Conservation (phyloP, 2,888 invertebrate genomes). For the Phanerotoma sp. region DNA sequence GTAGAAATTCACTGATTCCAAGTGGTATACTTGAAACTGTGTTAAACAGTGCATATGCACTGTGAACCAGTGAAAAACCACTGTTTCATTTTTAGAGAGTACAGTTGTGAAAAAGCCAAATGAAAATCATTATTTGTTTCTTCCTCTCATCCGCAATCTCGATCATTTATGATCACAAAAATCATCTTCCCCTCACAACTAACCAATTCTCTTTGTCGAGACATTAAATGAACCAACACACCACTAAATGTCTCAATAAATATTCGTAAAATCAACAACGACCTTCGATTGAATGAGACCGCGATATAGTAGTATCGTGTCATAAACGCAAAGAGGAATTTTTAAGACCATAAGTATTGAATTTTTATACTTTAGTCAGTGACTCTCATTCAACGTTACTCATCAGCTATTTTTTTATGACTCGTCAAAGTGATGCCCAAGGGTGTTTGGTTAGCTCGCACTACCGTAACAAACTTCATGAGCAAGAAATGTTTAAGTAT, state of each 20-base stretch:
- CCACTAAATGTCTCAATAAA: conserved; percentile 23
- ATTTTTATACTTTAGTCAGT: conserved; percentile 45
- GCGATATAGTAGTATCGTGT: conserved; percentile 38
- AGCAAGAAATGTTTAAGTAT: too few relatives aligned
- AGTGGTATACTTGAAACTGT: too few relatives aligned
- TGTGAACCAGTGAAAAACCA: too few relatives aligned
- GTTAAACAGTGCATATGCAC: too few relatives aligned
- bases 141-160: neutral
- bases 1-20: too few relatives aligned
- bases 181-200: neutral
- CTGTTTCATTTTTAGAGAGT: too few relatives aligned
- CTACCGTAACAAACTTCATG: too few relatives aligned
- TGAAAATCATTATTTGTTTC: too few relatives aligned
- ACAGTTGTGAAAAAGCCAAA: too few relatives aligned
- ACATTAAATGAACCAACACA: conserved; percentile 5
- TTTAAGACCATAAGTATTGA: conserved; percentile 50
- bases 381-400: conserved; percentile 10
- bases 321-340: conserved; percentile 40
- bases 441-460: too few relatives aligned
- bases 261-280: conserved; percentile 22
- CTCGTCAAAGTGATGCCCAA: neutral
- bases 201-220: neutral
- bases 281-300: conserved; percentile 24
- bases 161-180: conserved; percentile 1
- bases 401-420: neutral